Base-by-base conservation (phyloP, 2,888 invertebrate species). In the Caenorhabditis wallacei region DNA sequence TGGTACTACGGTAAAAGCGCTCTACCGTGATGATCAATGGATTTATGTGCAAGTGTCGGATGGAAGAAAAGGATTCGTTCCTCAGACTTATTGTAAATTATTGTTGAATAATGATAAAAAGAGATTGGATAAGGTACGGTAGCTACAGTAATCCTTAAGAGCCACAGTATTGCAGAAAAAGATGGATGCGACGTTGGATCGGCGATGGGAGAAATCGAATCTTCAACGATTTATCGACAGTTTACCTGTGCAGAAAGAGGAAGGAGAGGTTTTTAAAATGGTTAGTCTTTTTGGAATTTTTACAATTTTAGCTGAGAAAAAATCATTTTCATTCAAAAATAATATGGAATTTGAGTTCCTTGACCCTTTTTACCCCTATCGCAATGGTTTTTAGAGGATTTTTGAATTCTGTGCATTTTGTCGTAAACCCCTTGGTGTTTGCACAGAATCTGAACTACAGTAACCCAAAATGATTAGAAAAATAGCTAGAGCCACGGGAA, bases 1-100 rank as follows among this genome's bases (percentile, higher is more conserved):
- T 48, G 84, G 84, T 16, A 76, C 75, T 1, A 76, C 80, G 0
- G 80, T 84, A 2, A 84, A 81, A 24, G 82, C 86, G 7, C 53
- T 87, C 48, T 87, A 85, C 56, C 82, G 81, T 11, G 86, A 87
- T 18, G 84, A 87, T 37, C 84, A 87, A 54, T 87, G 86, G 86
- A 82, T 87, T 26, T 87, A 87, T 56, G 82, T 85, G 1, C 82
- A 87, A 20, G 69, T 74, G 7, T 53, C 75, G 1, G 85, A 87
- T 64, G 86, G 86, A 11, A 22, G 84, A 18, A 63, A 82, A 11
- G 86, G 86, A n/a, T 86, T 86, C 30, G 75, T 86, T 0, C 86
- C 86, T 8, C 80, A 82, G 53, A 54, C 80, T 2, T 76, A 82
- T 18, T 85, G 85, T 63, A 79, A 75, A 16, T 20, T 83, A n/a